phyloP scores from a whole-genome alignment of 2,797 vertebrate species.

The Pogonophryne albipinna region DNA sequence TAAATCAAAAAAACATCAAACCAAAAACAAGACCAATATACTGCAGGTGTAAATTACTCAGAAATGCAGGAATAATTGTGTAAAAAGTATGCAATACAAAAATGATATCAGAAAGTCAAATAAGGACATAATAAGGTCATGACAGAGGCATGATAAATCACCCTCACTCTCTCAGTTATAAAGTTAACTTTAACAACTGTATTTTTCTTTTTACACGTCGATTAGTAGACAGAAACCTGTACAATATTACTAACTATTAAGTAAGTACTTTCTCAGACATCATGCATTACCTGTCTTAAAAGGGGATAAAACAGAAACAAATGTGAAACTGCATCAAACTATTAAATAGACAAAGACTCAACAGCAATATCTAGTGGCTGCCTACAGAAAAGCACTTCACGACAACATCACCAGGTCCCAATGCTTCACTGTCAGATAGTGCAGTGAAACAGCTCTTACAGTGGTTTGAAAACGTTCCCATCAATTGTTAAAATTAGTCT shows the following conservation, averaged over 20 bases:
- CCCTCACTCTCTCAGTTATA: not conserved
- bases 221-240: not conserved
- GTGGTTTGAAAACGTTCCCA: not conserved
- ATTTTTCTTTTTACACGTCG: not conserved
- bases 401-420: not conserved
- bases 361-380: constrained; percentile 82
- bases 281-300: not conserved
- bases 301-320: not conserved
- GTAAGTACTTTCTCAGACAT: not conserved
- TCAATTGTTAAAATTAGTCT: constrained; percentile 1
- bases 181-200: not conserved
- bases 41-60: not conserved
- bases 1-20: constrained; percentile 7
- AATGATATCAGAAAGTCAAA: not conserved
- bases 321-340: constrained; percentile 26
- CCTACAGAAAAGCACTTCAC: constrained; percentile 54
- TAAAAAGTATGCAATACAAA: not conserved
- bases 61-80: not conserved
- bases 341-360: constrained; percentile 62
- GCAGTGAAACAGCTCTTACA: not conserved
- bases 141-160: not conserved
- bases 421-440: not conserved
- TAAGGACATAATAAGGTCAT: not conserved
- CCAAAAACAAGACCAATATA: constrained; percentile 14
- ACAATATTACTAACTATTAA: not conserved